Base-by-base conservation (phyloP, 2,888 invertebrate genomes). In the Calameuta filiformis region DNA sequence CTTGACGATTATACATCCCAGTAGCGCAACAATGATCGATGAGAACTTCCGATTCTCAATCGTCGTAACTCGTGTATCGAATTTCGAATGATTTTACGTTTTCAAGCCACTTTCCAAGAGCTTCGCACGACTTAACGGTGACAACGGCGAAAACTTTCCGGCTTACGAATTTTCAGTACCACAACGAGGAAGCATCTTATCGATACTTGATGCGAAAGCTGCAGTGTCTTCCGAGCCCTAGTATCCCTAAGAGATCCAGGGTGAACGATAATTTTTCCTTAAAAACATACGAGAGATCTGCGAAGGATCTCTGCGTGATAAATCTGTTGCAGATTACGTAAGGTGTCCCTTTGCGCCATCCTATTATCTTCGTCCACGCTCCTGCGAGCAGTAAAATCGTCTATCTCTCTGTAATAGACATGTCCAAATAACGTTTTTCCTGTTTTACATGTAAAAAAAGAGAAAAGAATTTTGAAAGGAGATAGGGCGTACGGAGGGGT, bases 401-500 rank as follows among this genome's bases (percentile, higher is more conserved):
- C 40, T 23, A 56, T 23, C 9, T 56, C 9, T 56, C 23, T 23
- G 23, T 0, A 23, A 56, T 56, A 23, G 40, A 56, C 40, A 23
- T 40, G 4, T 23, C 40, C 6, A 23, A 23, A 56, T 56, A 9
- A 6, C 40, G 40, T 56, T 56, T 40, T n/a, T 56, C 40, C 23
- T 23, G 23, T 56, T 56, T 56, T 23, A 15, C 23, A 35, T n/a
- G 3, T 3, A 11, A 23, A 23, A 82, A 35, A 23, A 23, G 81
- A 73, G 77, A 79, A 83, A 69, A 75, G 37, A 80, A 76, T 76
- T 76, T 78, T 81, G 76, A 79, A 81, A 85, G 85, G 89, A 91
- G 90, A 86, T 87, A 90, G 90, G 89, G 90, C 89, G 88, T 89
- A 87, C 84, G 86, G 87, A 83, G 88, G 87, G 89, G 90, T 91